Conservation (phyloP, 2,797 vertebrate species). For the Dipus sagitta region DNA sequence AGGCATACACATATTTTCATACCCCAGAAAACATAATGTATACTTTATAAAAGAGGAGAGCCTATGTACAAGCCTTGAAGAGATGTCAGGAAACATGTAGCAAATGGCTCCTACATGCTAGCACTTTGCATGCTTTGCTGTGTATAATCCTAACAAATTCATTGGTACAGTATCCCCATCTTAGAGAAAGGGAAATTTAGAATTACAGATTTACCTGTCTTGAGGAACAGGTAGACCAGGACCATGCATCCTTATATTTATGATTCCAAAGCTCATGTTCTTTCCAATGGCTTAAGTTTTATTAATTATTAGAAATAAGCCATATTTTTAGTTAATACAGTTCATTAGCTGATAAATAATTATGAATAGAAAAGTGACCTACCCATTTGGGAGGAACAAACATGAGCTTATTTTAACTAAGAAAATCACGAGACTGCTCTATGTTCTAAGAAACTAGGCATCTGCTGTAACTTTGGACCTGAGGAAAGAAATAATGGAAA, state of each 20-base stretch:
- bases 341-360: not conserved
- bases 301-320: not conserved
- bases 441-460: not conserved
- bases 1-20: not conserved
- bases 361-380: not conserved
- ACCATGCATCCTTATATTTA: not conserved
- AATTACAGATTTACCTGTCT: not conserved
- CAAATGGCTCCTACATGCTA: not conserved
- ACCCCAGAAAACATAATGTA: not conserved
- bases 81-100: not conserved
- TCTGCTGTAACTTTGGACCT: not conserved
- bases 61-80: not conserved
- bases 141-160: not conserved
- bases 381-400: not conserved
- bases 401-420: not conserved
- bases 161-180: not conserved
- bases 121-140: not conserved
- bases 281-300: not conserved
- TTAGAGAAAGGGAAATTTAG: not conserved
- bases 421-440: not conserved
- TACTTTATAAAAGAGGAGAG: not conserved
- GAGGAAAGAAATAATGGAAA: not conserved
- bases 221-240: not conserved
- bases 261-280: not conserved
- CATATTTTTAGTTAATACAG: conserved; percentile 3